Percentiles rank a stretch among this genome's conserved stretches.
These are phyloP conservation scores for Drosophila carrolli DNA, from an alignment of 1,140 invertebrate genomes.

Conservation along the genomic window DNA sequence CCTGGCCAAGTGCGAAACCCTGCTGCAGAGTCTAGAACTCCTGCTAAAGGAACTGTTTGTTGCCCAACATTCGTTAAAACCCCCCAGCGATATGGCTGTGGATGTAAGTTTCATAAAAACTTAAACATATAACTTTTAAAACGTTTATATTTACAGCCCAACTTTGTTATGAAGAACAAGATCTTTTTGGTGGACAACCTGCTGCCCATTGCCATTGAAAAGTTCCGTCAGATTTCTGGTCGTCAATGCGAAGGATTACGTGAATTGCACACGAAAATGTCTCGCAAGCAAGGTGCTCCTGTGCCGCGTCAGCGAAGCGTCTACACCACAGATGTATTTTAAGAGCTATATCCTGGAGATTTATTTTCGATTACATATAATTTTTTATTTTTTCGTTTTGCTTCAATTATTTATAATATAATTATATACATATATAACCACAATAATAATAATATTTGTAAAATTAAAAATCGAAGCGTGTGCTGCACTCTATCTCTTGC, in stretches of 20 bases:
- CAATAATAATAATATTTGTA: slow-evolving; percentile 83
- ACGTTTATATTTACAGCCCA: slow-evolving; percentile 54
- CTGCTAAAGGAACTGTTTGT: slow-evolving; percentile 74
- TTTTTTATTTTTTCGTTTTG: slow-evolving; percentile 79
- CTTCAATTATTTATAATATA: slow-evolving; percentile 84
- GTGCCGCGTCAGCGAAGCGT: slow-evolving; percentile 81
- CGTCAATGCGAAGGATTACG: slow-evolving; percentile 62
- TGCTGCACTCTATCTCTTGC: slow-evolving; percentile 79
- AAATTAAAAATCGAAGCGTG: slow-evolving; percentile 83
- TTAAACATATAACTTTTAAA: neutral
- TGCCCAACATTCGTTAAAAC: slow-evolving; percentile 75
- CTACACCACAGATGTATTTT: slow-evolving; percentile 82
- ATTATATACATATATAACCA: slow-evolving; percentile 85
- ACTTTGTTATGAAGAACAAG: slow-evolving; percentile 83
- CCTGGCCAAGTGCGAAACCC: slow-evolving; percentile 74
- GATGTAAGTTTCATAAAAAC: slow-evolving; percentile 62
- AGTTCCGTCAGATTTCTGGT: slow-evolving; percentile 71
- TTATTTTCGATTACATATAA: slow-evolving; percentile 83
- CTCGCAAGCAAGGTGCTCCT: slow-evolving; percentile 70
- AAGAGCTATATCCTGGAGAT: slow-evolving; percentile 12
- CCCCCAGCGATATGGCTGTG: slow-evolving; percentile 68
- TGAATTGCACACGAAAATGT: slow-evolving; percentile 67
- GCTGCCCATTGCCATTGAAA: slow-evolving; percentile 75
- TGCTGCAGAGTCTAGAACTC: slow-evolving; percentile 68
- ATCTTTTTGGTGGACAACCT: slow-evolving; percentile 78